Percentiles rank a stretch among this genome's conserved stretches.
These are phyloP conservation scores for Gambusia yucatana DNA, from an alignment of 2,797 vertebrate genomes.

Conservation along the genomic window DNA sequence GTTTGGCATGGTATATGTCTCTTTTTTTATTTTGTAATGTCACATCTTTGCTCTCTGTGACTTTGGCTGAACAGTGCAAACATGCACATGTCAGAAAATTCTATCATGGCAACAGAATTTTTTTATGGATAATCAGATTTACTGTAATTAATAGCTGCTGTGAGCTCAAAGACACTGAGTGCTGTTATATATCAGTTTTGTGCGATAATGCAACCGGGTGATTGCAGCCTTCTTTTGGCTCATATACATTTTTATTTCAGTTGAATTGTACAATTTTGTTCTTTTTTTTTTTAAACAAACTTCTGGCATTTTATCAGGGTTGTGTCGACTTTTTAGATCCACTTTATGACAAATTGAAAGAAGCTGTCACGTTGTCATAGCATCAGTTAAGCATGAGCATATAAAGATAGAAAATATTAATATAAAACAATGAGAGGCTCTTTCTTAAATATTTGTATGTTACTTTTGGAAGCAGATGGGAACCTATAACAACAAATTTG, in stretches of 20 bases:
- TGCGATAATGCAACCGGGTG: too few relatives aligned
- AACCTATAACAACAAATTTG: slow-evolving; percentile 56
- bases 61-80: neutral
- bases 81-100: neutral
- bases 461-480: slow-evolving; percentile 53
- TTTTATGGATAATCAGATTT: neutral
- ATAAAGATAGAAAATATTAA: neutral
- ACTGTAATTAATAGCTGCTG: neutral
- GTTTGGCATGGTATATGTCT: neutral
- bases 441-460: slow-evolving; percentile 37
- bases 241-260: neutral
- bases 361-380: neutral
- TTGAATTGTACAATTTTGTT: neutral
- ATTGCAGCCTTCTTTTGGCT: neutral
- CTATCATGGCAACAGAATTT: neutral
- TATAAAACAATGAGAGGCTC: neutral
- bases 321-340: neutral
- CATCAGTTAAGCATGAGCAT: neutral
- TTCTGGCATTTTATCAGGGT: neutral
- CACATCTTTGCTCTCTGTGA: neutral
- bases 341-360: neutral
- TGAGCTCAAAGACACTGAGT: neutral
- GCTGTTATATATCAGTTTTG: neutral
- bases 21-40: neutral
- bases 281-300: too few relatives aligned